These are phyloP conservation scores for Prionace glauca DNA, from an alignment of 2,797 vertebrate species.

Conservation along the genomic window DNA sequence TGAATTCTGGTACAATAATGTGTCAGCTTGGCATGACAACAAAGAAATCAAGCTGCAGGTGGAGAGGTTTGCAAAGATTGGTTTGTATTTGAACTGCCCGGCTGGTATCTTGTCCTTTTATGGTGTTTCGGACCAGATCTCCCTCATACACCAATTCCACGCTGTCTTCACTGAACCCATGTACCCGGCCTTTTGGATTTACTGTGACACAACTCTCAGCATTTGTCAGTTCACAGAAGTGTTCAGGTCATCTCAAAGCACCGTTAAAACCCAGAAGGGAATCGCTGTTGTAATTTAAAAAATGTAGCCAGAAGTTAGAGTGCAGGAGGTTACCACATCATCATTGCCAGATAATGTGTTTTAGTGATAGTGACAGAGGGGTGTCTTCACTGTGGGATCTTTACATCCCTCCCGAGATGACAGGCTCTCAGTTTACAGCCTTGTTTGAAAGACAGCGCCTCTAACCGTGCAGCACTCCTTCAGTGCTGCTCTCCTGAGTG, in stretches of 20 bases:
- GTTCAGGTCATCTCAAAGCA: neutral
- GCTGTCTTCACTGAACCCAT: neutral
- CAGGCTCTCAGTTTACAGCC: neutral
- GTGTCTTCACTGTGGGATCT: too few species aligned
- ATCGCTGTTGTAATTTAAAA: neutral
- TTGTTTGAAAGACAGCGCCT: too few species aligned
- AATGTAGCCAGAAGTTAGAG: neutral
- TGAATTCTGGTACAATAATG: conserved; percentile 63
- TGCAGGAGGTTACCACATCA: neutral
- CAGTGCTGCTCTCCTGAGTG: neutral
- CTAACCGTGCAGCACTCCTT: neutral
- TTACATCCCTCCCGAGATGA: neutral
- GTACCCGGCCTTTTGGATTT: neutral
- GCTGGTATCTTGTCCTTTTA: neutral
- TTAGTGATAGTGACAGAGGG: neutral
- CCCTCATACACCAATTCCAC: neutral
- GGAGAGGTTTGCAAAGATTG: neutral
- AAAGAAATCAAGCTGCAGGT: neutral
- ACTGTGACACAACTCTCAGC: neutral
- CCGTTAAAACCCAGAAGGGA: neutral
- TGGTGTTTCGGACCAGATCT: neutral
- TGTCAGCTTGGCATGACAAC: neutral
- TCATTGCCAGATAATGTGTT: neutral
- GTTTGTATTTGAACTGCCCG: neutral
- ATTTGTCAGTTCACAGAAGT: neutral